A percentile compares a stretch with the other conserved stretches of the same genome.
Evolutionary conservation across 2,888 invertebrate genomes (phyloP).

Genomic region (Autographa gamma): DNA sequence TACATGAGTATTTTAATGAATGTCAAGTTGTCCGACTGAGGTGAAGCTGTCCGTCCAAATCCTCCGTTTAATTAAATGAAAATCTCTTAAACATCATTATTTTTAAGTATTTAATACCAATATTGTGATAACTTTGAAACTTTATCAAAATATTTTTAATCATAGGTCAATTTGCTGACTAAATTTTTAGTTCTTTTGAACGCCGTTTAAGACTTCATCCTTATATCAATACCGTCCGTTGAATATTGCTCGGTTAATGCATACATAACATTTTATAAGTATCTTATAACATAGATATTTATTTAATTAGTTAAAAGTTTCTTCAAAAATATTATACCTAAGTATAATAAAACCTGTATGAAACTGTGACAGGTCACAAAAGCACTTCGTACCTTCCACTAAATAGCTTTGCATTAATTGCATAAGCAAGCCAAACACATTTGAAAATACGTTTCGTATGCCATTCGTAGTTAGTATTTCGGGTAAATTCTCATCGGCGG

Average conservation of each 20-base stretch:
- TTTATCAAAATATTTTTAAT: neutral
- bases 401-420: slow-evolving; percentile 50
- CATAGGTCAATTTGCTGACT: neutral
- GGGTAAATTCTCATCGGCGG: slow-evolving; percentile 77
- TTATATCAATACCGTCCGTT: too few relatives aligned
- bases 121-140: neutral
- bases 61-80: neutral
- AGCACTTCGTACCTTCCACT: neutral
- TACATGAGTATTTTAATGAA: neutral
- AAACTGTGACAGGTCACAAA: neutral
- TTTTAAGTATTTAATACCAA: neutral
- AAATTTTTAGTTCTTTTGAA: neutral
- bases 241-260: too few relatives aligned
- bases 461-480: slow-evolving; percentile 74
- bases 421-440: slow-evolving; percentile 63
- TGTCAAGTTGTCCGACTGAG: neutral
- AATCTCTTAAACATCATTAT: neutral
- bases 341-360: neutral
- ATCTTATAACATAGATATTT: too few relatives aligned
- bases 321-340: neutral
- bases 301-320: too few relatives aligned
- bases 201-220: too few relatives aligned
- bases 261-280: too few relatives aligned
- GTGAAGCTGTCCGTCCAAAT: neutral
- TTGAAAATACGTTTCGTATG: slow-evolving; percentile 65